phyloP scores from a whole-genome alignment of 2,113 vertebrate species.

The Acrocephalus arundinaceus region DNA sequence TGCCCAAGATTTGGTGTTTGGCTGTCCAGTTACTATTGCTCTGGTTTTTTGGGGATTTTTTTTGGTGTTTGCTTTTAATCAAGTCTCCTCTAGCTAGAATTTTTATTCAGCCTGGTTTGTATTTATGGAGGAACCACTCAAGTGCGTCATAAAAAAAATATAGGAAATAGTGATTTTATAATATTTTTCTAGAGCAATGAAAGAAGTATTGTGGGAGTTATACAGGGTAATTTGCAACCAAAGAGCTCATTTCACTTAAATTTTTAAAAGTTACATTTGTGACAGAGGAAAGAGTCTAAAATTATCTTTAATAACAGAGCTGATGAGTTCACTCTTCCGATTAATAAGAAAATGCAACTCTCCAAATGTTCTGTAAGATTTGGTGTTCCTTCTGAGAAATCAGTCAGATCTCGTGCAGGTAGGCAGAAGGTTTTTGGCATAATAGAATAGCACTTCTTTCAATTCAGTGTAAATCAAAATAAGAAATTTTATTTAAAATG shows the following conservation, averaged over 20 bases:
- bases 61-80: background rate
- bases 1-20: background rate
- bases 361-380: background rate
- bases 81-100: background rate
- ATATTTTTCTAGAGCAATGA: background rate
- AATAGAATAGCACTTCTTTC: background rate
- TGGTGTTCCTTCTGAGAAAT: background rate
- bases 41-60: rapidly evolving
- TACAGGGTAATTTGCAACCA: background rate
- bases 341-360: slow-evolving; percentile 6
- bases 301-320: background rate
- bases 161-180: background rate
- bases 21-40: background rate
- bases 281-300: background rate
- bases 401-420: background rate
- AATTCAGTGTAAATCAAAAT: slow-evolving; percentile 27
- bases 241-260: background rate
- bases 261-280: background rate
- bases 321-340: background rate
- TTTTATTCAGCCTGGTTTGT: background rate
- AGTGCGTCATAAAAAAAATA: background rate
- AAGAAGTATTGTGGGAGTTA: background rate
- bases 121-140: background rate
- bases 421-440: background rate
- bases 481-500: slow-evolving; percentile 9